These are phyloP conservation scores for Ageneiosus marmoratus DNA, from an alignment of 2,113 vertebrate genomes.

Conservation along the genomic window DNA sequence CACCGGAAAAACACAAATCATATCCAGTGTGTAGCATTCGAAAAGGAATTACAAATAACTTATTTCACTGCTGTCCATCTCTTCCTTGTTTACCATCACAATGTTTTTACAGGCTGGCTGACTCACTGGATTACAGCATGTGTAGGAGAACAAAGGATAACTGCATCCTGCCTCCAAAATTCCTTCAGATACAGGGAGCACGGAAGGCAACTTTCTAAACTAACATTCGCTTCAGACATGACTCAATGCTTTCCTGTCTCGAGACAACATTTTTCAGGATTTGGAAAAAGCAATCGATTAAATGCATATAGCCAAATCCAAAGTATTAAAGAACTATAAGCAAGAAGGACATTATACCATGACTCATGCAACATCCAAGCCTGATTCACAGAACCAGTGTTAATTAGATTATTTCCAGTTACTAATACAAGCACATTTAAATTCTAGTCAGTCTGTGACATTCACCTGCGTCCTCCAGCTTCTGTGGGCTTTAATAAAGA, in stretches of 20 bases:
- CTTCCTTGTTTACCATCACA: not conserved
- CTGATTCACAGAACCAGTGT: not conserved
- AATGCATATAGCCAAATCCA: not conserved
- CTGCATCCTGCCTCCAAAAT: not conserved
- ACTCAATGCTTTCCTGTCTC: no score
- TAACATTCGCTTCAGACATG: not conserved
- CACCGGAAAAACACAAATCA: not conserved
- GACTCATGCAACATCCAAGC: not conserved
- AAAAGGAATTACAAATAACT: not conserved
- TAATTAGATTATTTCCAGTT: not conserved
- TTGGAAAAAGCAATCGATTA: not conserved
- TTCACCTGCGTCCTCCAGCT: not conserved
- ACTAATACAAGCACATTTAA: not conserved
- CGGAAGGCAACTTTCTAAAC: not conserved
- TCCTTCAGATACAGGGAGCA: not conserved
- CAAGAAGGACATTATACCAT: not conserved
- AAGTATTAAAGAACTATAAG: not conserved
- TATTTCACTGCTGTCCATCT: not conserved
- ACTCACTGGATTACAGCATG: not conserved
- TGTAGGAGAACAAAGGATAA: constrained; percentile 1
- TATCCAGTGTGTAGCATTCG: not conserved
- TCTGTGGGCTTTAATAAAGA: not conserved
- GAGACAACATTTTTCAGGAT: not conserved
- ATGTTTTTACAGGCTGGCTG: not conserved
- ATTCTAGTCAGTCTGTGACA: not conserved